These are phyloP conservation scores for Agonopterix arenella DNA, from an alignment of 2,888 invertebrate species.

Conservation along the genomic window DNA sequence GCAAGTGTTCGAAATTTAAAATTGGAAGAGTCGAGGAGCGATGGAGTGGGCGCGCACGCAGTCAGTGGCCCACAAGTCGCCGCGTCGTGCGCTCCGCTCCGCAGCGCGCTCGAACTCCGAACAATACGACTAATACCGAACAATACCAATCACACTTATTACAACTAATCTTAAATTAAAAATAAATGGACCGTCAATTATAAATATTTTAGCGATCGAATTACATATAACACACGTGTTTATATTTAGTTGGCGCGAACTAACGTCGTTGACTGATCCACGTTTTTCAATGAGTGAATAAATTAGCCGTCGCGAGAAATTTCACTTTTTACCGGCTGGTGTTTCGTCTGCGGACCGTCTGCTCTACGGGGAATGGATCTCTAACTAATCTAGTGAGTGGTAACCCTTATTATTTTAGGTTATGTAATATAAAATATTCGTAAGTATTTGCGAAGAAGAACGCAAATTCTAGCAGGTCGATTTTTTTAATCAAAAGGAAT, in stretches of 20 bases:
- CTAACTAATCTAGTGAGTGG: conserved; percentile 55
- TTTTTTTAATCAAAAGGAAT: too few species aligned
- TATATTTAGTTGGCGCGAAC: conserved; percentile 62
- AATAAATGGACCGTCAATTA: conserved; percentile 30
- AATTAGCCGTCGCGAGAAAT: conserved; percentile 53
- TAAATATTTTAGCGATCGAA: conserved; percentile 3
- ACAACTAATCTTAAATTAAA: conserved; percentile 35
- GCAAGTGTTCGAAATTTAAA: conserved; percentile 57
- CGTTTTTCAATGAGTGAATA: conserved; percentile 68
- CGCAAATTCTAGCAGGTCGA: too few species aligned
- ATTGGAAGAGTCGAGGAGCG: conserved; percentile 50
- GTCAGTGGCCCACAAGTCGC: conserved; percentile 67
- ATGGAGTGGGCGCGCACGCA: conserved; percentile 41
- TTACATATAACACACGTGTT: conserved; percentile 50
- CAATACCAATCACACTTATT: conserved; percentile 6
- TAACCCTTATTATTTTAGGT: not conserved
- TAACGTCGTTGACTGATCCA: conserved; percentile 41
- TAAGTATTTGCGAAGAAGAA: not conserved
- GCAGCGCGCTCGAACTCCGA: conserved; percentile 38
- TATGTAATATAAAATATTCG: not conserved
- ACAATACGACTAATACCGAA: not conserved
- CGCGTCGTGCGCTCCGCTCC: conserved; percentile 62
- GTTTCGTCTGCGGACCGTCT: conserved; percentile 50
- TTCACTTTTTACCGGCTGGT: conserved; percentile 66
- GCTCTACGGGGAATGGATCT: conserved; percentile 39